Percentiles rank a stretch among this genome's conserved stretches.
These are phyloP conservation scores for Pipa parva DNA, from an alignment of 2,113 vertebrate genomes.

Conservation along the genomic window DNA sequence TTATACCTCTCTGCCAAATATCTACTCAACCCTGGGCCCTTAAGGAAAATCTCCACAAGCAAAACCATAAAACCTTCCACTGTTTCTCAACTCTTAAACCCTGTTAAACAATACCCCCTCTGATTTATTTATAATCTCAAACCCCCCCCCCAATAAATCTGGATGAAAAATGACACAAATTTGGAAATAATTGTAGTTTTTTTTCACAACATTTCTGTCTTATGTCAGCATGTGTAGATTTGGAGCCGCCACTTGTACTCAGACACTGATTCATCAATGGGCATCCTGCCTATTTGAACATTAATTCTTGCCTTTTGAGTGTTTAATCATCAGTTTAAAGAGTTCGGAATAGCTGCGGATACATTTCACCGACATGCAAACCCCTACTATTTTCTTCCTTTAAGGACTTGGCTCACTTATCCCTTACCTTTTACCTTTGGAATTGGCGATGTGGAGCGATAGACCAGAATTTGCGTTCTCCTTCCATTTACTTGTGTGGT, in stretches of 20 bases:
- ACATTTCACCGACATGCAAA: not conserved
- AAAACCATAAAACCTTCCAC: no score
- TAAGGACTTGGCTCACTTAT: not conserved
- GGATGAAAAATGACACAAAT: not conserved
- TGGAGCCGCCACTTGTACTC: not conserved
- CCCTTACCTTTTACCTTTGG: not conserved
- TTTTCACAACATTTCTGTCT: not conserved
- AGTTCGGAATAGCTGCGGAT: not conserved
- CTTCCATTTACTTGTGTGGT: not conserved
- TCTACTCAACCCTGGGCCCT: no score
- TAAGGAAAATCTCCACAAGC: no score
- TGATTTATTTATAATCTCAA: not conserved
- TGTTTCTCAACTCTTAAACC: no score
- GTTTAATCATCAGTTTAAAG: slow-evolving; percentile 38
- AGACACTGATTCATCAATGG: slow-evolving; percentile 21
- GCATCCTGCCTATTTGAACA: slow-evolving; percentile 24
- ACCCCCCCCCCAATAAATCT: not conserved
- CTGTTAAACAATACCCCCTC: no score
- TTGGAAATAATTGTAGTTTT: not conserved
- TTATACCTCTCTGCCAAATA: no score
- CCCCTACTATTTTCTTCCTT: not conserved
- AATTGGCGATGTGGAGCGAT: not conserved
- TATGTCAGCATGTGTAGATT: not conserved
- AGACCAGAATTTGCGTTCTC: not conserved
- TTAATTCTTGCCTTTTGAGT: slow-evolving; percentile 26